Evolutionary conservation across 2,113 vertebrate species (phyloP), one percentile per base, ranked within the genome.

Genomic region (Chitala chitala): DNA sequence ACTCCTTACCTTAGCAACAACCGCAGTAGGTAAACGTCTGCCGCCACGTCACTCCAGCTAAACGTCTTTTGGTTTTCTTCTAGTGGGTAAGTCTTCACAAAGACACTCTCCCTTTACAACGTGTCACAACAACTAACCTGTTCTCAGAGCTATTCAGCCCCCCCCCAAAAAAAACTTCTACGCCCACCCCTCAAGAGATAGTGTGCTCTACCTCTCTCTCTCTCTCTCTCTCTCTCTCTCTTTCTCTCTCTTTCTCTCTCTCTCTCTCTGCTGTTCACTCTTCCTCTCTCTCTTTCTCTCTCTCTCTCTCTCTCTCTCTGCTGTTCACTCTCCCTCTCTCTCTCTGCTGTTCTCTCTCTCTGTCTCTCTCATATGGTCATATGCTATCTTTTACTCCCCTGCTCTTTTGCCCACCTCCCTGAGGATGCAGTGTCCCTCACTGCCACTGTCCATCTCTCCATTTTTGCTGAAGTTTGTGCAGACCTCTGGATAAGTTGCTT

Each of bases 1-100:
- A 29, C 22, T 46, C 64, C 72, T 64, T 59, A 48, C 76, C 76
- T 64, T 78, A 36, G 48, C 51, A 61, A 71, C 75, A 5, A 24
- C 29, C 5, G 12, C 10, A 22, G 56, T 4, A 7, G 65, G 38
- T 2, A 59, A 56, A 68, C 40, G 72, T 10, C 20, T 46, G 64
- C 42, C 46, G 44, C 64, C 64, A 68, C 64, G 64, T 68, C 64
- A 68, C 64, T 66, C 44, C 12, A 12, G 64, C 46, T 68, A 68
- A 68, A 24, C n/a, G 12, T 48, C n/a, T 24, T 8, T 38, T 46
- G 64, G 38, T 6, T 68, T 66, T 40, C 36, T 40, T 13, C 64
- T 40, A 40, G 22, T 40, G 64, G n/a, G 33, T 13, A n/a, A 68
- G 42, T 38, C n/a, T 17, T 7, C 1, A 15, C 64, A 15, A 24